Evolutionary conservation across 2,888 invertebrate species (phyloP), one percentile per base, ranked within the genome.

Genomic region (Troides helena): DNA sequence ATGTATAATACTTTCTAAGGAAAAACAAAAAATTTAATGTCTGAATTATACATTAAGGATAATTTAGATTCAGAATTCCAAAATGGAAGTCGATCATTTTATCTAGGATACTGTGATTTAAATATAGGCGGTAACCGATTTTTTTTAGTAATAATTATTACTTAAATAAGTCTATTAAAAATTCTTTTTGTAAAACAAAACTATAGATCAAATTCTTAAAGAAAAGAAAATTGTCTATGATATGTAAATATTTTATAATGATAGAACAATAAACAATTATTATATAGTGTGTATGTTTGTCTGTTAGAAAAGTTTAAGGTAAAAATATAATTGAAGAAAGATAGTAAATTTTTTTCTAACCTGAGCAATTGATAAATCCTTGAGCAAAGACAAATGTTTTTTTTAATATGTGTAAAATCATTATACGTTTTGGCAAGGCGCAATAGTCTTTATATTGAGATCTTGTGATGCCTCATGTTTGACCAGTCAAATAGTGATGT

Each of bases 391-490:
- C 75, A 72, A 69, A 72, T 64, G 67, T 58, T 30, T n/a, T 63
- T 53, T 63, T 53, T 25, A 71, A 72, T 71, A 73, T 71, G 74
- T 71, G 68, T 71, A 70, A n/a, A 57, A 46, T 58, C 23, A 25
- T 18, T 60, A 67, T 23, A 65, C 71, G 87, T 88, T 91, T 91
- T 91, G 92, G 91, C 91, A 92, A 91, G 91, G 85, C 82, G 84
- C 82, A 80, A 80, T 86, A 90, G 86, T 89, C 86, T 89, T 84
- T 80, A 53, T 77, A 74, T 80, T 85, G 91, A 92, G 92, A 91
- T 92, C 91, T 84, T 84, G 86, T 89, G 85, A 88, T 88, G 87
- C 82, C 75, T 77, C 83, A 77, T 76, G 71, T 72, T 76, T 81
- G 86, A 87, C 86, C 85, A 89, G 86, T 84, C 81, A 82, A 84